phyloP scores from a whole-genome alignment of 2,888 invertebrate genomes.

The Volucella inanis region DNA sequence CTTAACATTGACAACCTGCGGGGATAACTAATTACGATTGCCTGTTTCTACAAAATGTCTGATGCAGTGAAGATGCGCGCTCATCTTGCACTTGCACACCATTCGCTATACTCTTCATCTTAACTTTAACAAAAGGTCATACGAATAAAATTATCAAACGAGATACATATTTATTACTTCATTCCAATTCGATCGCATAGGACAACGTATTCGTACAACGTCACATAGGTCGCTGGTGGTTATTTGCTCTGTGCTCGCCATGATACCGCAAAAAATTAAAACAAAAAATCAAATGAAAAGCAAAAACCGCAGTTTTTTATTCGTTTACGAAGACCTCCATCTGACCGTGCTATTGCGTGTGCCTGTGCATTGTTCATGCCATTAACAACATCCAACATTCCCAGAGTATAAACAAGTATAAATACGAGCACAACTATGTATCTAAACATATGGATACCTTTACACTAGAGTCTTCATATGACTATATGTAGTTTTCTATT shows the following conservation, averaged over 20 bases:
- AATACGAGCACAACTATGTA: no score
- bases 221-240: slow-evolving; percentile 8
- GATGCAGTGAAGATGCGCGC: slow-evolving; percentile 63
- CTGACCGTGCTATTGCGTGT: slow-evolving; percentile 69
- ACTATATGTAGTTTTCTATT: no score
- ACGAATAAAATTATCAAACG: slow-evolving; percentile 73
- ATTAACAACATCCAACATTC: slow-evolving; percentile 46
- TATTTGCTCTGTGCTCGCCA: not conserved
- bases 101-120: slow-evolving; percentile 34
- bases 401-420: slow-evolving; percentile 13
- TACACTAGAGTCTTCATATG: no score
- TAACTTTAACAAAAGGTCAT: slow-evolving; percentile 70
- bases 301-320: slow-evolving; percentile 1
- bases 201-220: slow-evolving; percentile 21
- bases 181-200: slow-evolving; percentile 67
- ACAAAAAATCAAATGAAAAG: not conserved
- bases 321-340: slow-evolving; percentile 28
- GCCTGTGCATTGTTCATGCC: slow-evolving; percentile 59
- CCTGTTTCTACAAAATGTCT: slow-evolving; percentile 61
- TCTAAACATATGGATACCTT: no score
- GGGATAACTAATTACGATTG: slow-evolving; percentile 73
- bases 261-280: not conserved
- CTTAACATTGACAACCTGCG: slow-evolving; percentile 64
- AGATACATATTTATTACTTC: slow-evolving; percentile 73
- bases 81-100: slow-evolving; percentile 38